Evolutionary conservation across 2,888 invertebrate species (phyloP), one percentile per base, ranked within the genome.

Genomic region (Allacma fusca): DNA sequence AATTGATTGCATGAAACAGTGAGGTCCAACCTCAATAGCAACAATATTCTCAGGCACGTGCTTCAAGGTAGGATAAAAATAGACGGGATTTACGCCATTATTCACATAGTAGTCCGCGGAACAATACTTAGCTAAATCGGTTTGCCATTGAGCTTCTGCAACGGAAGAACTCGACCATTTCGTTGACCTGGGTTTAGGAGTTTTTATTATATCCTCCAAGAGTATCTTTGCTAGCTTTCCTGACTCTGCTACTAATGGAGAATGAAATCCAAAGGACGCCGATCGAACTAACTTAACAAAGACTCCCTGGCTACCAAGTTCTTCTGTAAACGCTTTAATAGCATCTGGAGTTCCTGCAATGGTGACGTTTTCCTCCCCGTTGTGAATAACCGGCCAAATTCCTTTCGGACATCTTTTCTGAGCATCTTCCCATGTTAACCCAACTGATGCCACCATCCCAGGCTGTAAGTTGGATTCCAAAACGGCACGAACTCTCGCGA

Each of bases 61-160:
- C 78, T 86, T 86, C 64, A 90, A 85, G 1, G 89, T 90, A 82
- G 89, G 89, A 81, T 89, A 87, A 86, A 95, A 94, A 24, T 92
- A 87, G 0, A 93, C 93, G 23, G 92, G 90, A 65, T 87, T 91
- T 85, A 94, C 86, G 28, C 95, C 88, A 86, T 95, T 96, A 85
- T 95, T 95, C 0, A 93, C 92, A 85, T 95, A 94, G 86, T 97
- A 97, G 83, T 94, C 94, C 1, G 96, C 93, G 0, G 95, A 95
- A 0, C 91, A 92, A 1, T 90, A 86, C 80, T 89, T 88, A 0
- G 92, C 91, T 43, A 90, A 88, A 0, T 90, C 87, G 0, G 90
- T 89, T 64, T 91, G 90, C 95, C 95, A 95, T 71, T 91, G 84
- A 50, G 87, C 86, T 84, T 93, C 88, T 72, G 93, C 92, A 1